Conservation (phyloP, 2,888 invertebrate genomes). For the Colletes collaris region DNA sequence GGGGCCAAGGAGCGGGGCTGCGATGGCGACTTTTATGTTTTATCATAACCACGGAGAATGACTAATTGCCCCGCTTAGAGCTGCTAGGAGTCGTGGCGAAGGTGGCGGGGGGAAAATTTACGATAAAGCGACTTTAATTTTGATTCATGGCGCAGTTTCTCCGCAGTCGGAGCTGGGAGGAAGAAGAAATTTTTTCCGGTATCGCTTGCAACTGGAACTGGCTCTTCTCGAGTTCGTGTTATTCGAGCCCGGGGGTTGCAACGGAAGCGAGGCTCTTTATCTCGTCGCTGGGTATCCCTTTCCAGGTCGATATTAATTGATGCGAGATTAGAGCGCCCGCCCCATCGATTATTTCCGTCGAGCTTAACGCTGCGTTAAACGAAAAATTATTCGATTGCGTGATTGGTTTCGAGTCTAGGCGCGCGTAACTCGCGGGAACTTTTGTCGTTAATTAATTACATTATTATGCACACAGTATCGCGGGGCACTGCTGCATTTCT, state of each 20-base stretch:
- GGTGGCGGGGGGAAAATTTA: constrained; percentile 65
- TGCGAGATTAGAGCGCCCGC: constrained; percentile 44
- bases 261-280: constrained; percentile 42
- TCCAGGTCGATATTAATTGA: constrained; percentile 55
- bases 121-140: constrained; percentile 78
- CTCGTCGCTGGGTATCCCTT: constrained; percentile 28
- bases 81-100: constrained; percentile 45
- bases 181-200: constrained; percentile 36
- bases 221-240: constrained; percentile 8
- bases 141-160: constrained; percentile 74
- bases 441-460: too few species aligned
- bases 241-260: constrained; percentile 21
- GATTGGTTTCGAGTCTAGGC: too few species aligned
- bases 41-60: constrained; percentile 71
- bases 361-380: constrained; percentile 37
- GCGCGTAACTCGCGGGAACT: too few species aligned
- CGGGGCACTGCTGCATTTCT: too few species aligned
- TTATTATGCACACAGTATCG: too few species aligned
- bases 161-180: constrained; percentile 11
- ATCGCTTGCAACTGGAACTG: constrained; percentile 32
- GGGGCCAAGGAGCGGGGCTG: constrained; percentile 43
- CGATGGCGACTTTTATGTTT: constrained; percentile 71
- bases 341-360: constrained; percentile 39
- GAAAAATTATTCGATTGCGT: constrained; percentile 46
- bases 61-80: constrained; percentile 76